Evolutionary conservation across 2,888 invertebrate species (phyloP), one percentile per base, ranked within the genome.

Genomic region (Hydropsyche betteni): DNA sequence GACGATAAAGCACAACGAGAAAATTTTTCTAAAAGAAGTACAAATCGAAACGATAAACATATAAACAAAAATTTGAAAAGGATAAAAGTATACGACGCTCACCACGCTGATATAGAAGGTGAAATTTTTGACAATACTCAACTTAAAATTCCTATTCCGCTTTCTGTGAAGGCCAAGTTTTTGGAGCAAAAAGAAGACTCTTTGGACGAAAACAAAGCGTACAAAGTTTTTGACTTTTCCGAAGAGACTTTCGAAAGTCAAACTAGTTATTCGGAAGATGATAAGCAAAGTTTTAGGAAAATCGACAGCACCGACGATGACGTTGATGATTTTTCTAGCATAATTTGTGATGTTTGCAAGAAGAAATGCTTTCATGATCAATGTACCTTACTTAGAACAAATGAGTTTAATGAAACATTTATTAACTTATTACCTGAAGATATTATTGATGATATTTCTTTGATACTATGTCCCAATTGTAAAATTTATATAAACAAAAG

Each of bases 401-500:
- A 64, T n/a, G 64, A 64, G n/a, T 36, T 64, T 12, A 64, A 36
- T n/a, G 64, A 64, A 36, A 64, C 64, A 12, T n/a, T 64, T 12
- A 64, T 12, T 33, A 64, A 36, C 34, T 12, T 64, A 12, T n/a
- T 64, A 12, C 64, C 64, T 12, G 64, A 64, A 64, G 64, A 64
- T 64, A 6, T 61, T 10, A 61, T 61, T 12, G 33, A 64, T 36
- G 34, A 64, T 34, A 64, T 64, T 36, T 36, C 34, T 33, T n/a
- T 64, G 34, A 64, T 33, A 34, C n/a, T 64, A 36, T 64, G 64
- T 64, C 64, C 64, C 3, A 64, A 6, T 34, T 64, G 64, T 64
- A 64, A 64, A 64, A 64, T 64, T 64, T 12, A 64, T 12, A 64
- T 36, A n/a, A 64, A 64, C 36, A 64, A 64, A 36, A 64, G 64